Evolutionary conservation across 2,113 vertebrate species (phyloP), one percentile per base, ranked within the genome.

Genomic region (Chroicocephalus ridibundus): DNA sequence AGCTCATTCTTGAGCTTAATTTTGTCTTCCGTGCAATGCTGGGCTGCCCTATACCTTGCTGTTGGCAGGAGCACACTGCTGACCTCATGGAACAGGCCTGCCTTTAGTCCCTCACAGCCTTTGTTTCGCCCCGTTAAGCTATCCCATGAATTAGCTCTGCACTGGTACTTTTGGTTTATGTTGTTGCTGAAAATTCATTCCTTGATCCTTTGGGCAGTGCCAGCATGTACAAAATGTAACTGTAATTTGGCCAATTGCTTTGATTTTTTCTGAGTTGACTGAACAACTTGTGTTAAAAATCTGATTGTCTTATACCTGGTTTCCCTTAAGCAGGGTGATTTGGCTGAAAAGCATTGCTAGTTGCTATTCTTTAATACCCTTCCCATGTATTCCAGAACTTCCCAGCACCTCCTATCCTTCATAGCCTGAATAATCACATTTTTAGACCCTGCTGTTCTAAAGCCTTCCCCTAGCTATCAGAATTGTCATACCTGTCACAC

Each of bases 21-120:
- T 85, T 69, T 60, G 29, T 60, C 36, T 81, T 80, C 31, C 6
- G 3, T 71, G 38, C 51, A 38, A 14, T 49, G 27, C 51, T 40
- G 69, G 65, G 27, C 44, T 65, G 20, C 36, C 40, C 47, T 38
- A n/a, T n/a, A 40, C 20, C 13, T 42, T 86, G 64, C 70, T 87
- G 65, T 38, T 76, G 70, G 51, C 60, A 80, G 76, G 65, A 92
- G n/a, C 55, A 46, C 27, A 11, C n/a, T n/a, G 15, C n/a, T 68
- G 44, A 22, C 54, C 46, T 34, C 0, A 0, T 61, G 60, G 55
- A 54, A 36, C 12, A 15, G 2, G 5, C 27, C 44, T 75, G 5
- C 13, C 1, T n/a, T 68, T 55, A 64, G 57, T 40, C 31, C 38
- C 38, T 44, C 14, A 6, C 51, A 40, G n/a, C 34, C 40, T 72